Evolutionary conservation across 1,140 invertebrate genomes (phyloP).

Genomic region (Neotoxoptera formosana): DNA sequence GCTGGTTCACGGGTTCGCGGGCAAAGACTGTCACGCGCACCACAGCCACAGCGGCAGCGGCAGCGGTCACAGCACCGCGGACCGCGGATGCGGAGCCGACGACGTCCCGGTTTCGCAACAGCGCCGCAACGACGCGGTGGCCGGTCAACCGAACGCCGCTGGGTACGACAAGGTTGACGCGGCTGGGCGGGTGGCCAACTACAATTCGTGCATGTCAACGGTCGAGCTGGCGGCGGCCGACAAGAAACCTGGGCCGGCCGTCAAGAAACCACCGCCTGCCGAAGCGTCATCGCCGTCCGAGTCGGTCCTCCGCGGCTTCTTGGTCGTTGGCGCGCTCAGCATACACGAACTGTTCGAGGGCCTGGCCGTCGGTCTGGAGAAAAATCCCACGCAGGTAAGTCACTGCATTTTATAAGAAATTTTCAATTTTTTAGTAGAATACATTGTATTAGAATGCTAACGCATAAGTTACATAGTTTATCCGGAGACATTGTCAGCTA

Average conservation of each 20-base stretch:
- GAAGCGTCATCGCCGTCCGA: background rate
- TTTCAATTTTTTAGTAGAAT: no score
- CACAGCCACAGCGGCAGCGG: background rate
- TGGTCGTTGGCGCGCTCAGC: conserved; percentile 71
- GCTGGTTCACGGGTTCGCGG: conserved; percentile 38
- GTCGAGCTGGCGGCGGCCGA: conserved; percentile 45
- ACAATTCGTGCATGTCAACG: conserved; percentile 45
- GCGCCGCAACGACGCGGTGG: background rate
- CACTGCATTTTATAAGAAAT: conserved; percentile 57
- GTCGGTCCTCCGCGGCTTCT: conserved; percentile 63
- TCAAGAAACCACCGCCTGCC: background rate
- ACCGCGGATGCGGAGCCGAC: background rate
- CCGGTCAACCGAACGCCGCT: background rate
- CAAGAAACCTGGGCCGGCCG: background rate
- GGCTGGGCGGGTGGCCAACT: conserved; percentile 43
- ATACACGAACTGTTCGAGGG: conserved; percentile 75
- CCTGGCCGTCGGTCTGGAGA: conserved; percentile 71
- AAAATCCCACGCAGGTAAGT: conserved; percentile 56
- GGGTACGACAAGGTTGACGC: background rate
- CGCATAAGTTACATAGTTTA: no score
- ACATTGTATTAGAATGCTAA: background rate
- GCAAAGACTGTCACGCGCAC: conserved; percentile 1
- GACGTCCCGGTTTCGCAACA: background rate
- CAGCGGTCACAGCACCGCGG: background rate
- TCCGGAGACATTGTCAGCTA: background rate